Evolutionary conservation across 1,140 invertebrate species (phyloP).

Genomic region (Drosophila albomicans): DNA sequence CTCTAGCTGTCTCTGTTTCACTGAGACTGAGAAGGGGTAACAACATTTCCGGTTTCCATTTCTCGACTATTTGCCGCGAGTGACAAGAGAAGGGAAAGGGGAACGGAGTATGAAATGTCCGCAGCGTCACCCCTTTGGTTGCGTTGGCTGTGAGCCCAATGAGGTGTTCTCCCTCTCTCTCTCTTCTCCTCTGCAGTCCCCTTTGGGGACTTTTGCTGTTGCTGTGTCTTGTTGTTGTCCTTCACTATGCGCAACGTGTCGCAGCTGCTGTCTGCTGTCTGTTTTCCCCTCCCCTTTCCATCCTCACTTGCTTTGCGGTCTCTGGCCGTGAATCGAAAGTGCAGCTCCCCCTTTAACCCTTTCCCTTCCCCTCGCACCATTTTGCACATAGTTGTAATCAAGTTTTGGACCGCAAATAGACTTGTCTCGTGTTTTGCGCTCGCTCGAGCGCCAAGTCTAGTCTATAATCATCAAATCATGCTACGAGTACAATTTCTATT

Average conservation of each 20-base stretch:
- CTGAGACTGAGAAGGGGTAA: conserved; percentile 29
- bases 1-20: not conserved
- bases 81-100: conserved; percentile 19
- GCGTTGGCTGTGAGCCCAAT: conserved; percentile 9
- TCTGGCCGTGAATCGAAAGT: conserved; percentile 64
- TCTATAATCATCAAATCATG: conserved; percentile 81
- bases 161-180: not conserved
- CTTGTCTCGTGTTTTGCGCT: conserved; percentile 48
- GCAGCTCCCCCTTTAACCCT: conserved; percentile 29
- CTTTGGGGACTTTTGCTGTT: not conserved
- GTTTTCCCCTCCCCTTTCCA: not conserved
- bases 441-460: conserved; percentile 77
- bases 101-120: conserved; percentile 52
- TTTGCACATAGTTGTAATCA: conserved; percentile 54
- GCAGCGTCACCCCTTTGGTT: conserved; percentile 51
- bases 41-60: conserved; percentile 82
- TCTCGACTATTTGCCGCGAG: conserved; percentile 64
- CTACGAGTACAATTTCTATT: conserved; percentile 48
- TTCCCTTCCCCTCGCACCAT: not conserved
- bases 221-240: conserved; percentile 9
- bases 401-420: conserved; percentile 79
- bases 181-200: not conserved
- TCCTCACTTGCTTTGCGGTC: conserved; percentile 48
- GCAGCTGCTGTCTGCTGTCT: conserved; percentile 54
- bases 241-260: conserved; percentile 58